phyloP scores from a whole-genome alignment of 2,797 vertebrate species.

The Hipposideros larvatus region DNA sequence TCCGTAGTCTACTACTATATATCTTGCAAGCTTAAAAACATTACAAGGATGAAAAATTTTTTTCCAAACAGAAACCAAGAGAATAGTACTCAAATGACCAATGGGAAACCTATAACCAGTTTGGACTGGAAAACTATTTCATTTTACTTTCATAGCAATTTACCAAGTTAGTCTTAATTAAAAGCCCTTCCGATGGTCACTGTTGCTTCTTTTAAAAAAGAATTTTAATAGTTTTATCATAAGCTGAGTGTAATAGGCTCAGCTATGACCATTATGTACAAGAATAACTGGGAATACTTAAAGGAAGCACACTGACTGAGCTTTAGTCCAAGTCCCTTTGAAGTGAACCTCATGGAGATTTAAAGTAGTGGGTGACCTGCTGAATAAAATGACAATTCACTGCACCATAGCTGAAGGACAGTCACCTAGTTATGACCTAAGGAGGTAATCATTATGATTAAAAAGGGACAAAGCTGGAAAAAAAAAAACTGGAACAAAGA shows the following conservation, averaged over 20 bases:
- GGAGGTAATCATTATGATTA: background rate
- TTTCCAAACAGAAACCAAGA: background rate
- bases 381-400: background rate
- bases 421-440: background rate
- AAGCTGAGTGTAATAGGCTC: background rate
- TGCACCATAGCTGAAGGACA: background rate
- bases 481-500: background rate
- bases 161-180: background rate
- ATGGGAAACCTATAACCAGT: background rate
- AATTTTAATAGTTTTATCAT: constrained; percentile 8
- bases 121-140: background rate
- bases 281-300: background rate
- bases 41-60: background rate
- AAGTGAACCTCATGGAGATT: background rate
- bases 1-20: background rate
- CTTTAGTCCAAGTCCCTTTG: background rate
- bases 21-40: constrained; percentile 20
- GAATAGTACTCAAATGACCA: constrained; percentile 23
- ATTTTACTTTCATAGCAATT: background rate
- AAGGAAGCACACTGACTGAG: background rate
- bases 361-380: background rate
- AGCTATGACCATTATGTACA: background rate
- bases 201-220: background rate
- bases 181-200: background rate
- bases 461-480: background rate